These are phyloP conservation scores for Caenorhabditis uteleia DNA, from an alignment of 2,888 invertebrate genomes.

Conservation along the genomic window DNA sequence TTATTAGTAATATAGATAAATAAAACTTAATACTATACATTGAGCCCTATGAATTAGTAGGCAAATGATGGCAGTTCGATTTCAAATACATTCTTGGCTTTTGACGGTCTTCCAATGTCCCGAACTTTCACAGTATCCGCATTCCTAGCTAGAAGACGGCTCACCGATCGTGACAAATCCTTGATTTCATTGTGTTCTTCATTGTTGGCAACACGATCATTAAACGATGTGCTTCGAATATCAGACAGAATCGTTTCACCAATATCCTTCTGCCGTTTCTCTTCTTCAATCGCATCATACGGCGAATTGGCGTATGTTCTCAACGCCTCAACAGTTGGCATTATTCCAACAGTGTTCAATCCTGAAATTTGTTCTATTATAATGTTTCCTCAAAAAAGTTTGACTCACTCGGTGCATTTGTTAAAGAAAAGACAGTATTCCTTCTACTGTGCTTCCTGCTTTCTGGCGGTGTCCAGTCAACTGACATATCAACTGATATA, in stretches of 20 bases:
- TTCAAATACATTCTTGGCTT: constrained; percentile 60
- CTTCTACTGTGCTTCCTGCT: constrained; percentile 49
- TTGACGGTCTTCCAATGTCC: constrained; percentile 55
- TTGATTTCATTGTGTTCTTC: constrained; percentile 32
- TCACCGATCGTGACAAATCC: constrained; percentile 53
- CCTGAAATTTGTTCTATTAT: constrained; percentile 17
- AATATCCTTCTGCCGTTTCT: constrained; percentile 53
- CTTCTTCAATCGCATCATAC: constrained; percentile 58
- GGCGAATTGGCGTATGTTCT: constrained; percentile 50
- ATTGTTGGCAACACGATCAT: constrained; percentile 37
- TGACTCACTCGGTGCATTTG: constrained; percentile 32
- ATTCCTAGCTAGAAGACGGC: constrained; percentile 57
- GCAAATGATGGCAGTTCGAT: constrained; percentile 59
- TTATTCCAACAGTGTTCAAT: constrained; percentile 27
- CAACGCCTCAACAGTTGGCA: constrained; percentile 53
- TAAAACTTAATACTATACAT: background rate
- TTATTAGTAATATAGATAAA: background rate
- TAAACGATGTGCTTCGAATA: constrained; percentile 44
- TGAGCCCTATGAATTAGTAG: constrained; percentile 19
- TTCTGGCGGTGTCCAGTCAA: constrained; percentile 64
- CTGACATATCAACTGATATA: constrained; percentile 56
- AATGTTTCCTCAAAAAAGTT: too few species aligned
- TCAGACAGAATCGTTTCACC: constrained; percentile 41
- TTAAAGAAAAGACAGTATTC: constrained; percentile 57
- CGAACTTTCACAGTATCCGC: constrained; percentile 57